These are phyloP conservation scores for Acinonyx jubatus DNA, from an alignment of 2,113 vertebrate genomes.

Conservation along the genomic window DNA sequence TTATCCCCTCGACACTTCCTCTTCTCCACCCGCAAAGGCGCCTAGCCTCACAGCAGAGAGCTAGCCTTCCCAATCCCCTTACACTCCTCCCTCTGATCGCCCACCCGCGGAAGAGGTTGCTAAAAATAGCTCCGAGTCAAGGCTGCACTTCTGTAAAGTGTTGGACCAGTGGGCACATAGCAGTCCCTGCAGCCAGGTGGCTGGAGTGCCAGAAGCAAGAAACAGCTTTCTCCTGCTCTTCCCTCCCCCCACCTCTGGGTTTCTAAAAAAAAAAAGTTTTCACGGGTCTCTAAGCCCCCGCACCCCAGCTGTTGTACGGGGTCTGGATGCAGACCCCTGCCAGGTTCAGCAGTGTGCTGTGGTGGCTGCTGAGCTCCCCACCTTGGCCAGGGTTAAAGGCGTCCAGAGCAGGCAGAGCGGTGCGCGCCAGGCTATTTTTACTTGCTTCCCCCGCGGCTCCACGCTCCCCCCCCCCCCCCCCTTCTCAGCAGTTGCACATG, in stretches of 20 bases:
- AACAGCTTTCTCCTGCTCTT: not conserved
- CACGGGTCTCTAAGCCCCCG: not conserved
- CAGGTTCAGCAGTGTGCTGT: not conserved
- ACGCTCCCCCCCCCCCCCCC: not conserved
- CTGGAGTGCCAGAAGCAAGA: constrained; percentile 35
- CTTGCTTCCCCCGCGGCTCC: constrained; percentile 60
- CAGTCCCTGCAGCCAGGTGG: constrained; percentile 55
- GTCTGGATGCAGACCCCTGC: not conserved
- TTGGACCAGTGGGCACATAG: constrained; percentile 23
- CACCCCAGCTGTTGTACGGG: not conserved
- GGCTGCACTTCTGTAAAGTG: constrained; percentile 73
- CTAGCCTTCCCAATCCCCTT: not conserved
- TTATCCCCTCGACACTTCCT: not conserved
- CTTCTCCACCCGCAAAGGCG: not conserved
- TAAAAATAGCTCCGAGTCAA: constrained; percentile 83
- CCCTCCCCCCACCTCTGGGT: not conserved
- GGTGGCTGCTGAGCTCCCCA: not conserved
- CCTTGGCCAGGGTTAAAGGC: constrained; percentile 56
- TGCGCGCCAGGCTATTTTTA: constrained; percentile 76
- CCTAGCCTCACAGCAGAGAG: not conserved
- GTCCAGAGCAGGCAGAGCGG: constrained; percentile 51
- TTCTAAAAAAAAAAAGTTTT: constrained; percentile 54
- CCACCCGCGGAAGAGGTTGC: constrained; percentile 61
- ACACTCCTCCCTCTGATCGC: not conserved
- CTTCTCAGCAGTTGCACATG: constrained; percentile 68